These are phyloP conservation scores for Fundulus diaphanus DNA, from an alignment of 2,797 vertebrate species.

Conservation along the genomic window DNA sequence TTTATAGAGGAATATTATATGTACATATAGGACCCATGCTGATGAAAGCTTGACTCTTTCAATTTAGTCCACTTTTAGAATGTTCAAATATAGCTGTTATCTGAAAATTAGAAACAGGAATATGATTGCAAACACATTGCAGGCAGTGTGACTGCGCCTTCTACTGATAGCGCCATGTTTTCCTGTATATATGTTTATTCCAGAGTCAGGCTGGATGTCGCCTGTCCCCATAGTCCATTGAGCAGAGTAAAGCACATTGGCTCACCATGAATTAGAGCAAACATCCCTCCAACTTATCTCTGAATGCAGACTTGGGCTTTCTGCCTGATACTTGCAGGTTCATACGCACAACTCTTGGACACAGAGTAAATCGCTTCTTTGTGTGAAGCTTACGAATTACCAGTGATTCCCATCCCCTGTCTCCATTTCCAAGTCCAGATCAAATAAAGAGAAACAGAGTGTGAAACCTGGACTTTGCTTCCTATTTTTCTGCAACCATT, in stretches of 20 bases:
- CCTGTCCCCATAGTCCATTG: slow-evolving; percentile 43
- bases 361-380: slow-evolving; percentile 68
- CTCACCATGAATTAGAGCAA: slow-evolving; percentile 57
- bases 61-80: not conserved
- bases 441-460: slow-evolving; percentile 36
- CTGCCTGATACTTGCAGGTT: slow-evolving; percentile 61
- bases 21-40: not conserved
- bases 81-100: not conserved
- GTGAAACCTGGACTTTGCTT: slow-evolving; percentile 48
- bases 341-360: slow-evolving; percentile 52
- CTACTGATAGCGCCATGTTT: slow-evolving; percentile 23
- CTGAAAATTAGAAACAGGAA: not conserved
- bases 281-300: slow-evolving; percentile 74
- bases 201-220: slow-evolving; percentile 19
- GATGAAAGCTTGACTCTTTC: not conserved
- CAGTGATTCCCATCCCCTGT: slow-evolving; percentile 34
- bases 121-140: slow-evolving; percentile 2
- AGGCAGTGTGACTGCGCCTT: slow-evolving; percentile 5
- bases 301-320: slow-evolving; percentile 63
- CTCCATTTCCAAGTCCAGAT: slow-evolving; percentile 41
- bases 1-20: not conserved
- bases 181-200: slow-evolving; percentile 29
- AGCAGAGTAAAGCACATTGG: slow-evolving; percentile 49
- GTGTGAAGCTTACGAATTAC: slow-evolving; percentile 64
- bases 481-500: slow-evolving; percentile 16